These are phyloP conservation scores for Drosophila quinaria DNA, from an alignment of 2,888 invertebrate genomes.

Conservation along the genomic window DNA sequence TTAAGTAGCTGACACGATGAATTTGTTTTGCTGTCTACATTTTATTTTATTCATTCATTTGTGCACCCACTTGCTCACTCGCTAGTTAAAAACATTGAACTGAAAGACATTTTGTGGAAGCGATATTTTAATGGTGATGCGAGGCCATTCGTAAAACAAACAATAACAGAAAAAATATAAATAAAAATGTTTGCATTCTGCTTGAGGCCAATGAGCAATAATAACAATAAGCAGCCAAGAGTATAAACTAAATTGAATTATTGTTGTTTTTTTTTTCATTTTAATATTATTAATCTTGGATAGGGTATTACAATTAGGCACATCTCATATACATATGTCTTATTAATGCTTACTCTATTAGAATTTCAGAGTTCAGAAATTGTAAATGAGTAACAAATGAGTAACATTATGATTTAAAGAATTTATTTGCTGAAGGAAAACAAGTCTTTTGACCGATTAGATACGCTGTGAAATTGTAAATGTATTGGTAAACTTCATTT, in stretches of 20 bases:
- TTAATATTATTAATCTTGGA: not conserved
- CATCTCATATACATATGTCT: not conserved
- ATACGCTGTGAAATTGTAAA: too few relatives aligned
- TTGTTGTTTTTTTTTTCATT: not conserved
- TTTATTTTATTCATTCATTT: too few relatives aligned
- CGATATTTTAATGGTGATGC: constrained; percentile 46
- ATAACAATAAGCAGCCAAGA: constrained; percentile 6
- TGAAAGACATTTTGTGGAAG: constrained; percentile 28
- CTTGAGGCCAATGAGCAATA: constrained; percentile 21
- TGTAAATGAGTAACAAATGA: too few relatives aligned
- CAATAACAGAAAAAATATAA: constrained; percentile 26
- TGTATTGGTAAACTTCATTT: too few relatives aligned
- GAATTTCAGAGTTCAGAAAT: too few relatives aligned
- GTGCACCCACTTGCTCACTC: not conserved
- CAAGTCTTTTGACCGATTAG: too few relatives aligned
- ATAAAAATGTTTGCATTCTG: constrained; percentile 37
- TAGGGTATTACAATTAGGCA: not conserved
- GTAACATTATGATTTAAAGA: too few relatives aligned
- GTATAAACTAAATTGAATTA: constrained; percentile 22
- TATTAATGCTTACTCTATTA: not conserved
- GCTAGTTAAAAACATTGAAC: constrained; percentile 2
- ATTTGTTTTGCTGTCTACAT: too few relatives aligned
- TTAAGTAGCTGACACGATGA: too few relatives aligned
- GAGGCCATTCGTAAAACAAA: constrained; percentile 44
- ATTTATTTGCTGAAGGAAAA: too few relatives aligned